Evolutionary conservation across 2,797 vertebrate genomes (phyloP).

Genomic region (Etheostoma perlongum): DNA sequence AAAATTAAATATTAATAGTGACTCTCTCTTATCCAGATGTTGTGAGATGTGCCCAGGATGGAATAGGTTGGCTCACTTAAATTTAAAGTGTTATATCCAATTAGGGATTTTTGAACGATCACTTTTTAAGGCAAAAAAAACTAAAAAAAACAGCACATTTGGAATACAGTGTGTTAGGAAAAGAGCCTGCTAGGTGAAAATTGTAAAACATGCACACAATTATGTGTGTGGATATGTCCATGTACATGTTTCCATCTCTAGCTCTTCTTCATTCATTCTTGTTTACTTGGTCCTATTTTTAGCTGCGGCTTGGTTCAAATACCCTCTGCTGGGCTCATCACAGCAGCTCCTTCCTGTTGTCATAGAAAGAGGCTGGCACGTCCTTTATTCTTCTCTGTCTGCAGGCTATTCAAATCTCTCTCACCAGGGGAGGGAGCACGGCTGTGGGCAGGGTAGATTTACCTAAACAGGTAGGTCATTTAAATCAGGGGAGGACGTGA

Average conservation of each 20-base stretch:
- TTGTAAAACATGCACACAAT: neutral
- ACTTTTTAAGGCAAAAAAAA: neutral
- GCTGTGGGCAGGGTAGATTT: constrained; percentile 6
- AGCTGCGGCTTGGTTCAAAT: constrained; percentile 46
- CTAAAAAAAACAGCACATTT: neutral
- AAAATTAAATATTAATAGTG: neutral
- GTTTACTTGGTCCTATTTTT: constrained; percentile 72
- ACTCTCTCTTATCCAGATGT: neutral
- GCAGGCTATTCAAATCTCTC: constrained; percentile 21
- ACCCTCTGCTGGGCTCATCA: constrained; percentile 67
- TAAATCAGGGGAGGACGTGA: neutral
- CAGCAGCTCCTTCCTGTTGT: constrained; percentile 71
- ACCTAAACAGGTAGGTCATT: constrained; percentile 4
- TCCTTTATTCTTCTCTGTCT: constrained; percentile 54
- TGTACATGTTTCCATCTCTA: neutral
- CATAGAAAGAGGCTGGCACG: constrained; percentile 69
- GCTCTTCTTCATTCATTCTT: constrained; percentile 27
- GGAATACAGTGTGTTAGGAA: neutral
- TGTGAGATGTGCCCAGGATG: too few species aligned
- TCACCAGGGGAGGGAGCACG: constrained; percentile 9
- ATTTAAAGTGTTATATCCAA: neutral
- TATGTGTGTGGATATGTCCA: neutral
- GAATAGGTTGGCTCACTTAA: neutral
- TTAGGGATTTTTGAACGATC: accelerated
- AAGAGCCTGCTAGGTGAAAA: neutral